phyloP scores from a whole-genome alignment of 2,113 vertebrate genomes.

The Tragelaphus strepsiceros region DNA sequence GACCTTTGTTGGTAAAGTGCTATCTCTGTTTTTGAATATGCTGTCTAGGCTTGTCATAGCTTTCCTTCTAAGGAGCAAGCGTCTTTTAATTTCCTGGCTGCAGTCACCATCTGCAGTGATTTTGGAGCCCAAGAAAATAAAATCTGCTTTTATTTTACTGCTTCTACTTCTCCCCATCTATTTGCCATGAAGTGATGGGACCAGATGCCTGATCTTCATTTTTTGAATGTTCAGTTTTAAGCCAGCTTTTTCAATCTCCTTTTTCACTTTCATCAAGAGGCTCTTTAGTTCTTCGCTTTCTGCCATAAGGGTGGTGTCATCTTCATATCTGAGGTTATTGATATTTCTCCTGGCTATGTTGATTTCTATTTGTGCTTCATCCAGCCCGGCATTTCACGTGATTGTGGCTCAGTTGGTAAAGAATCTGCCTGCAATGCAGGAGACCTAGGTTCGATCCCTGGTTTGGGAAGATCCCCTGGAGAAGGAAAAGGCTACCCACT shows the following conservation, averaged over 20 bases:
- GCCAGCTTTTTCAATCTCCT: not conserved
- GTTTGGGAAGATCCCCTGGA: not conserved
- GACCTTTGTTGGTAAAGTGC: not conserved
- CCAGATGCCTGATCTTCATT: not conserved
- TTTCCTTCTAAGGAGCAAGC: not conserved
- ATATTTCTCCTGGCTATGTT: not conserved
- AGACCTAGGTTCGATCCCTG: not conserved
- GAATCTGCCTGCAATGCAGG: not conserved
- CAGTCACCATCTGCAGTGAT: not conserved
- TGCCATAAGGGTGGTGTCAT: not conserved
- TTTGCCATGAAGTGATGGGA: not conserved
- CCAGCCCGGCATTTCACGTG: not conserved
- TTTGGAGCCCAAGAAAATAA: not conserved
- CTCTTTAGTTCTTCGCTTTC: not conserved
- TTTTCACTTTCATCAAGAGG: not conserved
- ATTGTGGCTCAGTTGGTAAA: not conserved
- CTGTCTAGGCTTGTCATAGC: not conserved
- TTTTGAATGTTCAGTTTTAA: not conserved
- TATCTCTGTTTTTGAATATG: not conserved
- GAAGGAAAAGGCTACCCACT: not conserved
- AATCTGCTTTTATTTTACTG: not conserved
- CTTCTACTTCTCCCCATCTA: not conserved
- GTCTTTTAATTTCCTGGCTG: not conserved
- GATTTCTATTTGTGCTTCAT: not conserved
- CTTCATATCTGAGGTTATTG: not conserved